These are phyloP conservation scores for Conistra vaccinii DNA, from an alignment of 2,888 invertebrate species.

Conservation along the genomic window DNA sequence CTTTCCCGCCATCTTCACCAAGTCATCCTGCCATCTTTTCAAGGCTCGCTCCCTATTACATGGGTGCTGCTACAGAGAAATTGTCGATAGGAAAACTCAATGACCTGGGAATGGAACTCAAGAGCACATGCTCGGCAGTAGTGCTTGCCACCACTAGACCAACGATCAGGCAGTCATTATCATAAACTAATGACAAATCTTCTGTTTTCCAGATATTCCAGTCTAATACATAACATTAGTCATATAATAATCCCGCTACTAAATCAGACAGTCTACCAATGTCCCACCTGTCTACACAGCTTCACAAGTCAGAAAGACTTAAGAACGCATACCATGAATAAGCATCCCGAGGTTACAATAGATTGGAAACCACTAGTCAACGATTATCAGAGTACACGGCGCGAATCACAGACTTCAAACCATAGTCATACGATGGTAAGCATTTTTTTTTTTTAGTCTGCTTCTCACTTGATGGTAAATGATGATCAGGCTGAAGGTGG, in stretches of 20 bases:
- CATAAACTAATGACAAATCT: not conserved
- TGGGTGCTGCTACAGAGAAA: not conserved
- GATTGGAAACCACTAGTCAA: constrained; percentile 19
- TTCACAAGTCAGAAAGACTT: constrained; percentile 68
- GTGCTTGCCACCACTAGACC: not conserved
- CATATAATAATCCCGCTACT: constrained; percentile 78
- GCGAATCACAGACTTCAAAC: not conserved
- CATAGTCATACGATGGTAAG: not conserved
- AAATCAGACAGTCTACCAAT: constrained; percentile 65
- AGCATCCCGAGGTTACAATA: constrained; percentile 49
- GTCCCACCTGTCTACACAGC: constrained; percentile 64
- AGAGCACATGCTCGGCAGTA: not conserved
- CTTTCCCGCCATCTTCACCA: no score
- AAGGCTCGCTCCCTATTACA: no score
- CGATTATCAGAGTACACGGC: not conserved
- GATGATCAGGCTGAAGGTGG: no score
- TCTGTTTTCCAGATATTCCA: constrained; percentile 69
- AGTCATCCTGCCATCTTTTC: no score
- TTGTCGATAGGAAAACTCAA: not conserved
- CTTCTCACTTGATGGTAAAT: no score
- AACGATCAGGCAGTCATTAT: not conserved
- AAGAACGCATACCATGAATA: constrained; percentile 56
- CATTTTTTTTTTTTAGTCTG: no score
- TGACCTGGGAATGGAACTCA: not conserved
- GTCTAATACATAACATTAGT: constrained; percentile 71